Conservation (phyloP, 2,888 invertebrate species). For the Rugalucina vietnamica region DNA sequence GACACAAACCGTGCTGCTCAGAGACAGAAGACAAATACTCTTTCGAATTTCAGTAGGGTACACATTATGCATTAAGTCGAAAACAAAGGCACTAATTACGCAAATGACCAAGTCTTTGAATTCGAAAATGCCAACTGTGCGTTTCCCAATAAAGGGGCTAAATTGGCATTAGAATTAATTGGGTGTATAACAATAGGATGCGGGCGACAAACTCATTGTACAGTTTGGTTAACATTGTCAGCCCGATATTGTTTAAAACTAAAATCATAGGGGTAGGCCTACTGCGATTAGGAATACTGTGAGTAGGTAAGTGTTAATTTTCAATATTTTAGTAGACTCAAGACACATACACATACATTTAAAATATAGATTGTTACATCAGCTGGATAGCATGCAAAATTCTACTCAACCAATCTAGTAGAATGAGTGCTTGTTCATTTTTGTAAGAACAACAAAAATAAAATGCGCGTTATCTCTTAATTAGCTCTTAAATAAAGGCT, state of each 20-base stretch:
- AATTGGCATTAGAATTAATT: not conserved
- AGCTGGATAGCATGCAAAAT: not conserved
- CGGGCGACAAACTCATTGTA: not conserved
- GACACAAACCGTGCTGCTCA: not conserved
- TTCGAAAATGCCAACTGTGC: not conserved
- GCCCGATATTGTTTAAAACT: not conserved
- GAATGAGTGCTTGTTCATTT: too few species aligned
- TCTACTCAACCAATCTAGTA: too few species aligned
- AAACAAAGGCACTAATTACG: not conserved
- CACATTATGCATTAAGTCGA: not conserved
- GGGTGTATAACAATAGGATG: not conserved
- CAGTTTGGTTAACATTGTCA: not conserved
- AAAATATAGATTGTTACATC: not conserved
- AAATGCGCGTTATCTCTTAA: too few species aligned
- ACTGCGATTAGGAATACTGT: too few species aligned
- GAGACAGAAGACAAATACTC: not conserved
- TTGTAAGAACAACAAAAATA: too few species aligned
- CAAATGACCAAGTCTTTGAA: not conserved
- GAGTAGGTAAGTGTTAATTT: not conserved
- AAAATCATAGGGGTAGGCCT: not conserved
- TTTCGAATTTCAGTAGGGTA: not conserved
- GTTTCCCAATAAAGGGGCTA: too few species aligned
- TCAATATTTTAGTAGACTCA: not conserved
- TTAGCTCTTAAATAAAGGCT: too few species aligned
- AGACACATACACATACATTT: not conserved